Base-by-base conservation (phyloP, 2,113 vertebrate genomes). In the Etheostoma spectabile region DNA sequence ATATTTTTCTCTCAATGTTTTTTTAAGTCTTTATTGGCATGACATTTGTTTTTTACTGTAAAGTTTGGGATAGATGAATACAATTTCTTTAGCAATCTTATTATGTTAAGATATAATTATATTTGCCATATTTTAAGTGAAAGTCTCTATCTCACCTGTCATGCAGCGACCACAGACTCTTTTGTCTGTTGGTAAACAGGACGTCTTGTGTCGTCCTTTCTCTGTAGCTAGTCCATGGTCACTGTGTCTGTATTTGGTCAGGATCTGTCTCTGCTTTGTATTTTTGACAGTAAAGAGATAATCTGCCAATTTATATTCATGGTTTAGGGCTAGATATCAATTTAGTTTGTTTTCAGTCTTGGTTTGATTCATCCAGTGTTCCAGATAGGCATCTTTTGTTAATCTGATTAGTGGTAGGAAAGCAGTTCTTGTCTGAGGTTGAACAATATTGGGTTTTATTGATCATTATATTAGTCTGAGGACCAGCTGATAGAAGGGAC, bases 391-490 rank as follows among this genome's bases (percentile, higher is more conserved):
- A 53, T 35, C 21, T 22, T 42, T 42, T 53, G 48, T 35, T 35
- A 21, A 69, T 38, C 49, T 68, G 27, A 68, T 52, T 53, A 68
- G 49, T 14, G 65, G 24, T 68, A 35, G 27, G 65, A 68, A 33
- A 67, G 64, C 46, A 67, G 46, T 21, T 27, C 18, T 49, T 18
- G 49, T 68, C 24, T 33, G 27, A 33, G 62, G 42, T 45, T 24
- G 12, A 65, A 24, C 42, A 45, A 13, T 15, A 13, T 4, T 48
- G 42, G n/a, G 22, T 48, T 24, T 33, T 68, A 68, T 52, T n/a
- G 27, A 52, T 52, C 65, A 33, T 18, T 21, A 27, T 3, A 30
- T 30, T n/a, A 35, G 11, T 68, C 30, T 15, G 2, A 53, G 66
- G 66, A 68, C 42, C 22, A 16, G 22, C n/a, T 65, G 21, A 46